Evolutionary conservation across 2,113 vertebrate species (phyloP), one percentile per base, ranked within the genome.

Genomic region (Verasper variegatus): DNA sequence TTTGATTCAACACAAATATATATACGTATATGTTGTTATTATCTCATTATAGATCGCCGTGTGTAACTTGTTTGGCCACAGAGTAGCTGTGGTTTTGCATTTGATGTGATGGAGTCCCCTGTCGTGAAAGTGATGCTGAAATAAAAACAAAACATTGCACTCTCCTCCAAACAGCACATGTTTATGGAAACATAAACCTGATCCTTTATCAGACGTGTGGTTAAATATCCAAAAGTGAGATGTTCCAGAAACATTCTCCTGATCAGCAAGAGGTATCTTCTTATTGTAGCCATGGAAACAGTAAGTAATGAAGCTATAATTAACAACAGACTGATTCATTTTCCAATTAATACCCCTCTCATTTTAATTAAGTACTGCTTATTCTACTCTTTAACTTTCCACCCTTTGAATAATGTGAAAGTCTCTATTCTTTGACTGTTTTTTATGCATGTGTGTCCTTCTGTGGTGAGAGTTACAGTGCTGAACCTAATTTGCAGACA

Each of bases 1-100:
- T 59, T 49, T 3, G 63, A 78, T 75, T 58, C 55, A 68, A 66
- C 17, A 27, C 2, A 82, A 85, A 77, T 85, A 66, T 64, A 78
- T 49, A 54, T 35, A 55, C 5, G 31, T 31, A 31, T 6, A 75
- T n/a, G 51, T 40, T 72, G 55, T 5, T 62, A 63, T 66, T 68
- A 69, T 42, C 66, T 72, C 58, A 55, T 72, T 73, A 86, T 76
- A 70, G 63, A 63, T 71, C 59, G 58, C 68, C 49, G 60, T 63
- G 68, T 76, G 60, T 13, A 80, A n/a, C 58, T 45, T 61, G 57
- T 52, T 81, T 63, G 49, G 23, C 58, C 35, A 11, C 57, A 49
- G 55, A 21, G 23, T 23, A 51, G 61, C 3, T 56, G 64, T n/a
- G 17, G 27, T 10, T 42, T 18, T 57, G 47, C 4, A 31, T 68